Percentiles rank a stretch among this genome's conserved stretches.
These are phyloP conservation scores for Polydrusus cervinus DNA, from an alignment of 2,888 invertebrate species.

Conservation along the genomic window DNA sequence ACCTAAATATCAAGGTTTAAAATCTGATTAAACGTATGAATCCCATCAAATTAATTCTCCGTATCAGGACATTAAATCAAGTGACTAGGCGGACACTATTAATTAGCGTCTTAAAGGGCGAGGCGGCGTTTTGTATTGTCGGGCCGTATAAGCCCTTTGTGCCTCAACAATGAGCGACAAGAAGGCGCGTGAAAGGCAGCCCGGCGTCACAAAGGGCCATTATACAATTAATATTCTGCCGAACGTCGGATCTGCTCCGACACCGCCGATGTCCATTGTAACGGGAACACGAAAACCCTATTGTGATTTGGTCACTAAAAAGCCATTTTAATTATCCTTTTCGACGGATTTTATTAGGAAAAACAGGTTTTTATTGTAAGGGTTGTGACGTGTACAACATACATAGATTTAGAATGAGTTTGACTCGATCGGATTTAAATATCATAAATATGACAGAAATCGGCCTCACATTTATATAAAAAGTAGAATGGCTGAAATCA, in stretches of 20 bases:
- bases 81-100: constrained; percentile 51
- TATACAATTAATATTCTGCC: constrained; percentile 52
- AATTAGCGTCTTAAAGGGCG: constrained; percentile 46
- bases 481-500: no score
- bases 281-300: constrained; percentile 42
- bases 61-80: constrained; percentile 43
- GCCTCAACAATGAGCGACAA: constrained; percentile 28
- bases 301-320: constrained; percentile 44
- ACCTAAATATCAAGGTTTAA: background rate
- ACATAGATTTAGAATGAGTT: background rate
- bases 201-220: constrained; percentile 47
- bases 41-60: constrained; percentile 4
- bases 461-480: no score
- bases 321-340: constrained; percentile 18
- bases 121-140: constrained; percentile 36
- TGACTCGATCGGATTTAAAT: no score
- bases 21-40: constrained; percentile 1
- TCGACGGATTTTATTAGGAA: constrained; percentile 14
- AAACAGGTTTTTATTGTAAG: constrained; percentile 6
- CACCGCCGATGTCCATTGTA: constrained; percentile 43
- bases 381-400: background rate
- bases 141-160: constrained; percentile 42
- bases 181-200: constrained; percentile 48
- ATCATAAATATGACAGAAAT: no score
- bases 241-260: constrained; percentile 40